Percentiles rank a stretch among this genome's conserved stretches.
Evolutionary conservation across 1,140 invertebrate species (phyloP).

Genomic region (Ceratina calcarata): DNA sequence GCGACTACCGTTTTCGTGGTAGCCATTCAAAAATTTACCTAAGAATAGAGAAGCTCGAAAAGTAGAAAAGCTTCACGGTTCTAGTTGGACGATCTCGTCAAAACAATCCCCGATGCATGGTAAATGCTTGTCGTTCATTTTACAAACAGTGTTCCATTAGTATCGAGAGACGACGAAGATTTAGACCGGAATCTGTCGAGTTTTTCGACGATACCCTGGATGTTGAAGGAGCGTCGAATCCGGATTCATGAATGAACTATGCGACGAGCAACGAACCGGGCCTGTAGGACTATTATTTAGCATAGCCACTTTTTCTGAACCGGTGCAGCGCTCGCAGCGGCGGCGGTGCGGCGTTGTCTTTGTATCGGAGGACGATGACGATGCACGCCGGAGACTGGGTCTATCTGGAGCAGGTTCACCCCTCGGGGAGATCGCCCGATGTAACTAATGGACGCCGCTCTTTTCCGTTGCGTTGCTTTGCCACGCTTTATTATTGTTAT

Average conservation of each 20-base stretch:
- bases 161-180: background rate
- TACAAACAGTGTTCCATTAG: background rate
- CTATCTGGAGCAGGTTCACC: slow-evolving; percentile 71
- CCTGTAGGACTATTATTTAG: slow-evolving; percentile 77
- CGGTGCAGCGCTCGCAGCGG: slow-evolving; percentile 28
- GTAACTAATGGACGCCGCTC: slow-evolving; percentile 74
- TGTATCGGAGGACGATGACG: slow-evolving; percentile 78
- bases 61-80: slow-evolving; percentile 4
- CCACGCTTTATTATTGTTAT: slow-evolving; percentile 76
- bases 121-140: too few relatives aligned
- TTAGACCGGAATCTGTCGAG: slow-evolving; percentile 5
- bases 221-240: slow-evolving; percentile 65
- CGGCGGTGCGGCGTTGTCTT: slow-evolving; percentile 72
- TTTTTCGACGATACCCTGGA: slow-evolving; percentile 30
- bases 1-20: background rate
- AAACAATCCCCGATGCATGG: slow-evolving; percentile 41
- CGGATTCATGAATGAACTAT: slow-evolving; percentile 75
- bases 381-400: slow-evolving; percentile 64
- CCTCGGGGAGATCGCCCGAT: slow-evolving; percentile 53
- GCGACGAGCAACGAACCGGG: slow-evolving; percentile 59
- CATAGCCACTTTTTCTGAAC: slow-evolving; percentile 76
- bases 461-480: slow-evolving; percentile 52
- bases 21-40: background rate
- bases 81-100: slow-evolving; percentile 2
- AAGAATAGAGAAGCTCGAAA: background rate